Base-by-base conservation (phyloP, 2,888 invertebrate genomes). In the Epinotia brunnichana region DNA sequence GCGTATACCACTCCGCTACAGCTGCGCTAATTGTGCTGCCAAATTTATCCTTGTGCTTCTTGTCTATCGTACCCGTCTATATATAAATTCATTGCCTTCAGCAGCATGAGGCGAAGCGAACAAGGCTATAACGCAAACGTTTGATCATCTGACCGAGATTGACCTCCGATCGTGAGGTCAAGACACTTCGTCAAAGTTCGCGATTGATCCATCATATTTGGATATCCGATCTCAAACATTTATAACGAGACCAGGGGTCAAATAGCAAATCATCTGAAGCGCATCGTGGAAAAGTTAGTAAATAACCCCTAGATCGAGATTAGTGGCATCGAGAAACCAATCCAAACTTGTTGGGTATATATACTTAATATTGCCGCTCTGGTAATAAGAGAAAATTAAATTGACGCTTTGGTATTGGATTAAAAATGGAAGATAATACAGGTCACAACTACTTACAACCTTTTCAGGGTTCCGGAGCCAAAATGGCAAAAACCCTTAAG, bases 311-410 rank as follows among this genome's bases (percentile, higher is more conserved):
- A 48, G n/a, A 48, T n/a, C 48, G 63, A 63, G 73, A 73, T 73
- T 73, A 69, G 73, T 73, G 56, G 48, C 61, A 62, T 48, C 48
- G n/a, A 48, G 72, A 70, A 75, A 53, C 60, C 75, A 74, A 75
- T 75, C 69, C 54, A 68, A 74, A 71, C 51, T 74, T 75, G 48
- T 41, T 11, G 29, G 48, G 56, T 9, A 35, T n/a, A n/a, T n/a
- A 59, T 63, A 57, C 66, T 69, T 41, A 44, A 69, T 51, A 51
- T 60, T 21, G 24, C 68, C 35, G n/a, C 13, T n/a, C 48, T 15
- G 35, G 19, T 57, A 48, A 59, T 39, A 53, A 39, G 57, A 39
- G 64, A 35, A 63, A 64, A 51, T 70, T 53, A 17, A 19, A 24
- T 19, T 51, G 39, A 64, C 39, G 51, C 59, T 53, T 59, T 70